Percentiles rank a stretch among this genome's conserved stretches.
phyloP scores from a whole-genome alignment of 2,797 vertebrate genomes.

The Aulostomus chinensis region DNA sequence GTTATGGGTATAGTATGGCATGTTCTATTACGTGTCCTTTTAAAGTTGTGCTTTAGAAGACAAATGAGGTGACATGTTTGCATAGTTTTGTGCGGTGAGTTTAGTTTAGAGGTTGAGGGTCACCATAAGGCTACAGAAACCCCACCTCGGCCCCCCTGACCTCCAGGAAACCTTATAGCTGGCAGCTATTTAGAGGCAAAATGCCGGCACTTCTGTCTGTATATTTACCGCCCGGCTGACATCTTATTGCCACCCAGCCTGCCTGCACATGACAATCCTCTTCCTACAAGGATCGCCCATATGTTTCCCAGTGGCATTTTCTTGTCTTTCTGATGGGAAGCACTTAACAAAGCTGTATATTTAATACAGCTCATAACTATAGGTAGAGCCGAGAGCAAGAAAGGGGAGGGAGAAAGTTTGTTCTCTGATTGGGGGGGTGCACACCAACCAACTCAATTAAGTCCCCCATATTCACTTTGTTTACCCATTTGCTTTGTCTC shows the following conservation, averaged over 20 bases:
- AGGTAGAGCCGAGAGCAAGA: conserved; percentile 10
- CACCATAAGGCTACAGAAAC: conserved; percentile 38
- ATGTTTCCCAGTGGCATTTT: conserved; percentile 12
- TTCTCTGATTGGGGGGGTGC: conserved; percentile 44
- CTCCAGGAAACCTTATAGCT: conserved; percentile 60
- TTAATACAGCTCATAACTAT: conserved; percentile 37
- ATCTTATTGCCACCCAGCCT: conserved; percentile 22
- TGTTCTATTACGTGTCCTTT: too few relatives aligned
- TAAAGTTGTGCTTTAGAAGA: conserved; percentile 73
- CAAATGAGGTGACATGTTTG: conserved; percentile 67
- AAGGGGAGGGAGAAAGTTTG: conserved; percentile 24
- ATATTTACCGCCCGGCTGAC: conserved; percentile 39
- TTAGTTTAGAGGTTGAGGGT: conserved; percentile 69
- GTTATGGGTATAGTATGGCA: too few relatives aligned
- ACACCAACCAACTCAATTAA: conserved; percentile 57
- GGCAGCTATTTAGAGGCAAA: conserved; percentile 57
- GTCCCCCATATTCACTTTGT: conserved; percentile 63
- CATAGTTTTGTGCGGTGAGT: conserved; percentile 63
- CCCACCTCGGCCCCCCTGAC: conserved; percentile 61
- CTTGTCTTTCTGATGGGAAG: conserved; percentile 25
- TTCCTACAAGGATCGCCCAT: conserved; percentile 17
- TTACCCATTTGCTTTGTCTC: conserved; percentile 61
- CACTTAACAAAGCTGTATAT: conserved; percentile 38
- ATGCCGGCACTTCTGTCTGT: conserved; percentile 48
- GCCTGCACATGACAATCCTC: conserved; percentile 25